These are phyloP conservation scores for Gryon sp. DNA, from an alignment of 1,140 invertebrate species.

Conservation along the genomic window DNA sequence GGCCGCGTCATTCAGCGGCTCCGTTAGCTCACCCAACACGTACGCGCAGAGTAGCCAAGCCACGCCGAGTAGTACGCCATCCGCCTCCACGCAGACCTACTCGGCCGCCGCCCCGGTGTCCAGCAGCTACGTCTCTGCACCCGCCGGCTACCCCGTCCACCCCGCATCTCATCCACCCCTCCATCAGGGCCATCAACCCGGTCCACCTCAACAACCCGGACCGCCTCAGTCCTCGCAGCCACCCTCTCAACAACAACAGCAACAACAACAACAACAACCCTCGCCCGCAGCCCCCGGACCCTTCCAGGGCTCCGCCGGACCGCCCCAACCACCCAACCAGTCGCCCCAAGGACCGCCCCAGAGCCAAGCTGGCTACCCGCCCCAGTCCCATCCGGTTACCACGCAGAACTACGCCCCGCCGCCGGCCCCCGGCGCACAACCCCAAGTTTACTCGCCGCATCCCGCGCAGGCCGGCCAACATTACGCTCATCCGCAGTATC, in stretches of 20 bases:
- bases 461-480: constrained; percentile 76
- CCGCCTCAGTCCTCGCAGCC: constrained; percentile 66
- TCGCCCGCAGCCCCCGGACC: constrained; percentile 76
- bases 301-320: constrained; percentile 76
- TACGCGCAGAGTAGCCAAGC: constrained; percentile 77
- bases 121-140: constrained; percentile 69
- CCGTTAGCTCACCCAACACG: constrained; percentile 72
- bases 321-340: constrained; percentile 73
- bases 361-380: constrained; percentile 71
- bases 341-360: constrained; percentile 71
- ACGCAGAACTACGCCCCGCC: constrained; percentile 78
- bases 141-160: constrained; percentile 69
- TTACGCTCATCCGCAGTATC: constrained; percentile 78
- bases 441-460: constrained; percentile 76
- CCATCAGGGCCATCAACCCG: constrained; percentile 68
- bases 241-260: constrained; percentile 71
- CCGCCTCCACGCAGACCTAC: constrained; percentile 78
- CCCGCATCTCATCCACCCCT: constrained; percentile 66
- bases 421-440: constrained; percentile 73
- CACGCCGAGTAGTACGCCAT: constrained; percentile 73
- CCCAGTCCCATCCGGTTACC: constrained; percentile 74
- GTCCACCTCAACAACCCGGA: constrained; percentile 67
- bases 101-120: constrained; percentile 74
- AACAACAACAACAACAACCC: constrained; percentile 74
- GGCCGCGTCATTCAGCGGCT: constrained; percentile 73